Conservation (phyloP, 35 echinoderm and acorn worm genomes). For the Heliocidaris tuberculata region DNA sequence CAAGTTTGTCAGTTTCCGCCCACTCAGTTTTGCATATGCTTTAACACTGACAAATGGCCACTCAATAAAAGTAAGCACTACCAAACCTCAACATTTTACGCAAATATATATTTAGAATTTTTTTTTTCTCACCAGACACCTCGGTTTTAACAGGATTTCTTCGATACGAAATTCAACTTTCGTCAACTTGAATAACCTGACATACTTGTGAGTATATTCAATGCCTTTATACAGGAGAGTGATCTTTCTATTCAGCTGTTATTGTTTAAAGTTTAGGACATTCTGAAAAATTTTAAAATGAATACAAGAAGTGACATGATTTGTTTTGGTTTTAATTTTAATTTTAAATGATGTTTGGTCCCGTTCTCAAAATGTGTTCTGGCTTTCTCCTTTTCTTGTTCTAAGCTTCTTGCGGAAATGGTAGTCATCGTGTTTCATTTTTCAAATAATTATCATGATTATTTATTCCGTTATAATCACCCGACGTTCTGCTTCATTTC, state of each 20-base stretch:
- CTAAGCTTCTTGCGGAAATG: no score
- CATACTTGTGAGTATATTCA: neutral
- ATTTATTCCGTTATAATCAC: no score
- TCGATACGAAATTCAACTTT: slow-evolving; percentile 36
- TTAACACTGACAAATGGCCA: no score
- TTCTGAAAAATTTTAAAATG: neutral
- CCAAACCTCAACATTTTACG: no score
- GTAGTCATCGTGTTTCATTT: no score
- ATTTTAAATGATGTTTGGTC: neutral
- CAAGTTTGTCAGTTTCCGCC: no score
- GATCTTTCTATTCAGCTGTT: neutral
- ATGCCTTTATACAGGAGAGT: neutral
- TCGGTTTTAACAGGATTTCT: slow-evolving; percentile 6
- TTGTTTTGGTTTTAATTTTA: neutral
- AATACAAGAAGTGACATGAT: neutral
- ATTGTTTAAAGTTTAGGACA: neutral
- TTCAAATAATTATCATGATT: no score
- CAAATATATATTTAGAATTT: neutral
- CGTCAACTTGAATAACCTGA: neutral
- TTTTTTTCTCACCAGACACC: neutral
- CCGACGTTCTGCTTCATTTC: neutral
- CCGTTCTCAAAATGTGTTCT: neutral
- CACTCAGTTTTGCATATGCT: no score
- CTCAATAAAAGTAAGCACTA: no score
- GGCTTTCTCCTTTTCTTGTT: neutral